Percentiles rank a stretch among this genome's conserved stretches.
phyloP scores from a whole-genome alignment of 2,113 vertebrate species.

The Coptodon bakossiorum region DNA sequence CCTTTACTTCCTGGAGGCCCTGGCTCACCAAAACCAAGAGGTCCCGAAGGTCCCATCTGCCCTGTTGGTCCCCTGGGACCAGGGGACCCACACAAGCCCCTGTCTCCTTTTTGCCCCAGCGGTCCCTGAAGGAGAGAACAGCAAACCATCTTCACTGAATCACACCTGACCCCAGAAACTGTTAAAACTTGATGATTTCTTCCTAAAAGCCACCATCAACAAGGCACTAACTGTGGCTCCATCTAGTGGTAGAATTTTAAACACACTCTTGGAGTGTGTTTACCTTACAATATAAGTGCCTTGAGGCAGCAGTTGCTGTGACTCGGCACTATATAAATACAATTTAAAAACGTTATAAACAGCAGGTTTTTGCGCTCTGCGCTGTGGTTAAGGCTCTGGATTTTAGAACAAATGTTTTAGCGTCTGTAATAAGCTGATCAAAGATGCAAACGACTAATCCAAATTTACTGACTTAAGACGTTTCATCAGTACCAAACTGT shows the following conservation, averaged over 20 bases:
- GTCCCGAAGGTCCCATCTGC: constrained; percentile 50
- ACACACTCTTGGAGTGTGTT: background rate
- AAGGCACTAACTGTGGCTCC: background rate
- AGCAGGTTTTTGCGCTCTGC: background rate
- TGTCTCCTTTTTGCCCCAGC: constrained; percentile 47
- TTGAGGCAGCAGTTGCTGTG: background rate
- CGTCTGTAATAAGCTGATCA: background rate
- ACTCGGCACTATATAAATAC: background rate
- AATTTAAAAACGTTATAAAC: rapidly evolving
- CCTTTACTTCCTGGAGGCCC: constrained; percentile 60
- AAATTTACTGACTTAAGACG: background rate
- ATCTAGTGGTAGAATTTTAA: background rate
- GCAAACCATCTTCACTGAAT: background rate
- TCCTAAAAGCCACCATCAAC: background rate
- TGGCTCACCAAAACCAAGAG: constrained; percentile 37
- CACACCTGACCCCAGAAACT: background rate
- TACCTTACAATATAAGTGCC: background rate
- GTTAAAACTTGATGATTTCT: background rate
- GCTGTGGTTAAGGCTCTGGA: rapidly evolving
- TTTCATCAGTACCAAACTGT: background rate
- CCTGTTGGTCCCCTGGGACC: constrained; percentile 52
- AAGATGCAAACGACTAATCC: background rate
- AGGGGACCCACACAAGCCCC: constrained; percentile 4
- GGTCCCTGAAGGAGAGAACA: constrained; percentile 38
- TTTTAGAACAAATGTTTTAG: background rate